phyloP scores from a whole-genome alignment of 2,113 vertebrate genomes.

The Siniperca chuatsi region DNA sequence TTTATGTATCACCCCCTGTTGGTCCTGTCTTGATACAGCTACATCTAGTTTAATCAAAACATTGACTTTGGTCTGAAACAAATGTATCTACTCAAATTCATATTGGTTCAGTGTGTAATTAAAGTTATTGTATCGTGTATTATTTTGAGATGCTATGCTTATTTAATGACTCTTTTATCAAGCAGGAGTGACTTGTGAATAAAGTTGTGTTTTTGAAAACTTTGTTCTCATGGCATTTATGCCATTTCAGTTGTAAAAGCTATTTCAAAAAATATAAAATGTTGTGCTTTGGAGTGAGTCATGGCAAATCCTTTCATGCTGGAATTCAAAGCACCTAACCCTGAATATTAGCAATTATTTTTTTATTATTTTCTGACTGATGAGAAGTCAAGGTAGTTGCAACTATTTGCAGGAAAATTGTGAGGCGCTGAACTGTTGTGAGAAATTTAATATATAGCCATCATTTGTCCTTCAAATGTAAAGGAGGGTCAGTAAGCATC shows the following conservation, averaged over 20 bases:
- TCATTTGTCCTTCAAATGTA: slow-evolving; percentile 26
- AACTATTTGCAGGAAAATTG: slow-evolving; percentile 6
- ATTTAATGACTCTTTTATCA: slow-evolving; percentile 77
- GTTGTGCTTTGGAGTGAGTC: slow-evolving; percentile 33
- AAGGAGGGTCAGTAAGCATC: slow-evolving; percentile 24
- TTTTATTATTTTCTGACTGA: slow-evolving; percentile 26
- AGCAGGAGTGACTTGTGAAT: slow-evolving; percentile 72
- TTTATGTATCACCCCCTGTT: slow-evolving; percentile 12
- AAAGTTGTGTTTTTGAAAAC: slow-evolving; percentile 47
- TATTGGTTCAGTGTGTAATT: slow-evolving; percentile 53
- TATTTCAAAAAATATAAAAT: slow-evolving; percentile 27
- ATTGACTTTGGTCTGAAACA: neutral
- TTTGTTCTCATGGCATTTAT: slow-evolving; percentile 62
- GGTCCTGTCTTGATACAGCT: neutral
- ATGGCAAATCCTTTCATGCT: slow-evolving; percentile 24
- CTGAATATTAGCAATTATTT: slow-evolving; percentile 22
- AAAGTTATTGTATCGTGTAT: slow-evolving; percentile 53
- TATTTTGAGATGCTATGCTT: slow-evolving; percentile 59
- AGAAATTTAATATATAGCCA: slow-evolving; percentile 19
- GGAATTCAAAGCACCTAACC: slow-evolving; percentile 35
- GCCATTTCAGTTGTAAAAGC: slow-evolving; percentile 44
- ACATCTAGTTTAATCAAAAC: slow-evolving; percentile 29
- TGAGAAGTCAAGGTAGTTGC: slow-evolving; percentile 13
- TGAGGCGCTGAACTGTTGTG: neutral
- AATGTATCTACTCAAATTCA: slow-evolving; percentile 24